Base-by-base conservation (phyloP, 2,888 invertebrate genomes). In the Eubasilissa splendida region DNA sequence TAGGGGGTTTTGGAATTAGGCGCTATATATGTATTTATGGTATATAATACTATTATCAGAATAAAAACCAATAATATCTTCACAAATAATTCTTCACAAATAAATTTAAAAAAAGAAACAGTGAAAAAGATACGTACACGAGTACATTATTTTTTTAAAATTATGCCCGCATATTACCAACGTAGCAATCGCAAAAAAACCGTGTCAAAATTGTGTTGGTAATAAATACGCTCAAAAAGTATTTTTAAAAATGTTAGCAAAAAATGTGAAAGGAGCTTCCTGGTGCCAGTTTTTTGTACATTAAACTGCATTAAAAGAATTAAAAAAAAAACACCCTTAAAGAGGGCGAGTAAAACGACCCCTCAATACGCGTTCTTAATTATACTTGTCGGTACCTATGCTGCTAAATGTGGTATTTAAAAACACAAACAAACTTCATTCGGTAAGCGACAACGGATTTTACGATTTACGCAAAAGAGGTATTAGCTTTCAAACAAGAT, bases 151-250 rank as follows among this genome's bases (percentile, higher is more conserved):
- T 42, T 42, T 1, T 1, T 1, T 1, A 22, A 22, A 22, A 22
- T 22, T 22, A 22, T 22, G 22, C 22, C 22, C 22, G 22, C 22
- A 22, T 22, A 22, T 22, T 22, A 22, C 22, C 22, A 22, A 22
- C 22, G 22, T 22, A 22, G 22, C 22, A 22, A 22, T 42, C 42
- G 42, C 42, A 42, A 42, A 42, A 66, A 71, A 68, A 14, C 52
- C 8, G 68, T 14, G 68, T 50, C 68, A 50, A 50, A 68, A 42
- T 52, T 68, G 50, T 14, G 68, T 31, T 71, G 53, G 71, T 22
- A 71, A 71, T 71, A 71, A 71, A 71, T 71, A 53, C 53, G 71
- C 1, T 71, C 71, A 71, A 54, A 42, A 70, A 71, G 71, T 71
- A 71, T 71, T 71, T 71, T 71, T 54, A 71, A 71, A 22, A 12